Percentiles rank a stretch among this genome's conserved stretches.
These are phyloP conservation scores for Gordius sp. DNA, from an alignment of 2,888 invertebrate genomes.

Conservation along the genomic window DNA sequence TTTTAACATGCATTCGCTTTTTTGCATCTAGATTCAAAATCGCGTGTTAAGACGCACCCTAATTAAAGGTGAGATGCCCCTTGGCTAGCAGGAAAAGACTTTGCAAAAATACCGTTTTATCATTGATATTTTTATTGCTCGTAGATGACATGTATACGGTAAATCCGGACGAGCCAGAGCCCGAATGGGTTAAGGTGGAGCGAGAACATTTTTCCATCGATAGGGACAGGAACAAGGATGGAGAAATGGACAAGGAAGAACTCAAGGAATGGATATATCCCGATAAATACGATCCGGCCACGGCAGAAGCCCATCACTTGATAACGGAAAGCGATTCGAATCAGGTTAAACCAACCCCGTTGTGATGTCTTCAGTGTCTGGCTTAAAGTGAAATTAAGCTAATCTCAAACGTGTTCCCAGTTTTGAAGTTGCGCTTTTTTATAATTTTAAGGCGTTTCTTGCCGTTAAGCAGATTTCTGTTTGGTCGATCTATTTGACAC, in stretches of 20 bases:
- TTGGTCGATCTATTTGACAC: no score
- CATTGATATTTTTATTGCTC: background rate
- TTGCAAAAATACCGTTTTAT: background rate
- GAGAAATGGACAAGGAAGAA: constrained; percentile 57
- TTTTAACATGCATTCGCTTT: no score
- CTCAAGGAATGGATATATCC: constrained; percentile 72
- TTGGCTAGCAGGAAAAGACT: no score
- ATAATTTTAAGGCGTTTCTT: no score
- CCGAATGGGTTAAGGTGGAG: constrained; percentile 85
- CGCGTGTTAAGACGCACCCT: no score
- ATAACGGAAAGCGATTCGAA: constrained; percentile 75
- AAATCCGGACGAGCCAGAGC: constrained; percentile 44
- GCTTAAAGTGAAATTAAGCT: background rate
- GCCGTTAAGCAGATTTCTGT: no score
- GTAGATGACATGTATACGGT: constrained; percentile 7
- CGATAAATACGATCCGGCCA: constrained; percentile 78
- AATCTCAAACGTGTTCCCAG: no score
- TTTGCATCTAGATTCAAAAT: no score
- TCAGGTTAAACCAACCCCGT: constrained; percentile 31
- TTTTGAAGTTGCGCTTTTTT: no score
- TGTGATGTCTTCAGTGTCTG: no score
- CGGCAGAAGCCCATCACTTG: constrained; percentile 76
- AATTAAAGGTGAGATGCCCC: no score
- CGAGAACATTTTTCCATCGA: constrained; percentile 60
- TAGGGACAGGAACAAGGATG: constrained; percentile 53